phyloP scores from a whole-genome alignment of 1,140 invertebrate genomes.

The Myzus persicae region DNA sequence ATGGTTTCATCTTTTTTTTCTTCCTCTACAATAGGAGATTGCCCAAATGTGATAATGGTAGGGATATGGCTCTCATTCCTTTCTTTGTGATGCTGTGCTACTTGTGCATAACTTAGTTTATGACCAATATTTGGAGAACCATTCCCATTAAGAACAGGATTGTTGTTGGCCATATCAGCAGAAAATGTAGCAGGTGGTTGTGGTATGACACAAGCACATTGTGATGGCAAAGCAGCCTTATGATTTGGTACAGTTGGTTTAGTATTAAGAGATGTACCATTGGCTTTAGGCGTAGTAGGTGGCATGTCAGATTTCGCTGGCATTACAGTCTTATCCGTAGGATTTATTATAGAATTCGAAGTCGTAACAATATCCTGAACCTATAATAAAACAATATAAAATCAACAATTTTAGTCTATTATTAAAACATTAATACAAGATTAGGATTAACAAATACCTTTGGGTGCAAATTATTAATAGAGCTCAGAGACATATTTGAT shows the following conservation, averaged over 20 bases:
- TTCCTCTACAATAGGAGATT: constrained; percentile 57
- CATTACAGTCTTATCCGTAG: constrained; percentile 56
- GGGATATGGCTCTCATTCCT: constrained; percentile 58
- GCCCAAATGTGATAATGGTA: constrained; percentile 36
- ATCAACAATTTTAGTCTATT: neutral
- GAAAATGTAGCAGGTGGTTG: constrained; percentile 51
- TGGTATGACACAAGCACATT: constrained; percentile 53
- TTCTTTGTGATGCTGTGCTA: constrained; percentile 78
- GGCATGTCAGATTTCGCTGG: constrained; percentile 43
- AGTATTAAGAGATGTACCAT: constrained; percentile 49
- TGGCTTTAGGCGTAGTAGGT: constrained; percentile 40
- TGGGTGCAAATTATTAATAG: constrained; percentile 13
- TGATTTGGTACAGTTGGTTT: constrained; percentile 43
- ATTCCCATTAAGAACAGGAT: constrained; percentile 52
- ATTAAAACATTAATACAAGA: neutral
- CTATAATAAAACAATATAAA: constrained; percentile 22
- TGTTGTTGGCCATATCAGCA: constrained; percentile 51
- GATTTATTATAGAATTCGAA: constrained; percentile 51
- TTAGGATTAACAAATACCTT: constrained; percentile 9
- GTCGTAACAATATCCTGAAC: constrained; percentile 36
- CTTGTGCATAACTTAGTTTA: constrained; percentile 82
- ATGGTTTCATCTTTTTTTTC: constrained; percentile 59
- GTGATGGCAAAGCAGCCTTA: constrained; percentile 47
- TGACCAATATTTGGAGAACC: constrained; percentile 48
- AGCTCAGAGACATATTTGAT: constrained; percentile 41